These are phyloP conservation scores for Aporophyla nigra DNA, from an alignment of 2,888 invertebrate genomes.

Conservation along the genomic window DNA sequence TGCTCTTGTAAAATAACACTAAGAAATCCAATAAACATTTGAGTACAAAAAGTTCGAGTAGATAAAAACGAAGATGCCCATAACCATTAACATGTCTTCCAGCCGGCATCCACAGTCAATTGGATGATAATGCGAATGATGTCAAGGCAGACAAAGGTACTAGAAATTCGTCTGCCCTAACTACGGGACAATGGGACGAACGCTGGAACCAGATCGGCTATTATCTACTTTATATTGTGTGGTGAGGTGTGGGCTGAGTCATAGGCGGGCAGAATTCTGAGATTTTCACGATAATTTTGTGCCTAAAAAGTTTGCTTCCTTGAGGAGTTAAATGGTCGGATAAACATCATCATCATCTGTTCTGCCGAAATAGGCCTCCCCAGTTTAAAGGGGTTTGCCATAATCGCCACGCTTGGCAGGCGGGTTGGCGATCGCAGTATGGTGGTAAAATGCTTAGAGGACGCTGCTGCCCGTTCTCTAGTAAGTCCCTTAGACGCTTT, in stretches of 20 bases:
- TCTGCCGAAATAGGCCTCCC: too few relatives aligned
- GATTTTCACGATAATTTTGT: neutral
- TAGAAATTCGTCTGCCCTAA: conserved; percentile 65
- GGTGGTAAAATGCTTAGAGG: too few relatives aligned
- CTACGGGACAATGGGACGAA: conserved; percentile 61
- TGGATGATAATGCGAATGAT: conserved; percentile 63
- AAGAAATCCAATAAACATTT: too few relatives aligned
- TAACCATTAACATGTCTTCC: conserved; percentile 1
- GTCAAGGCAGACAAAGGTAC: conserved; percentile 64
- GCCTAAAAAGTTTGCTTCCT: too few relatives aligned
- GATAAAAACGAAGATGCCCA: neutral
- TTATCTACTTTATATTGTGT: conserved; percentile 66
- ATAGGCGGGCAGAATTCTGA: neutral
- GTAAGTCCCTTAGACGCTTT: too few relatives aligned
- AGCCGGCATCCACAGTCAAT: conserved; percentile 40
- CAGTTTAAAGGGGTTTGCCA: too few relatives aligned
- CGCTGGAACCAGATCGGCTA: conserved; percentile 47
- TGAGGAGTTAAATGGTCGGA: too few relatives aligned
- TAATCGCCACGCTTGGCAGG: too few relatives aligned
- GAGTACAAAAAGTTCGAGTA: neutral
- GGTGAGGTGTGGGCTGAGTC: neutral
- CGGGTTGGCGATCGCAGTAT: too few relatives aligned
- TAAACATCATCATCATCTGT: too few relatives aligned
- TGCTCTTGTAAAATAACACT: too few relatives aligned
- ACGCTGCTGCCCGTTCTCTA: too few relatives aligned